Evolutionary conservation across 1,140 invertebrate species (phyloP).

Genomic region (Coenobita brevimanus): DNA sequence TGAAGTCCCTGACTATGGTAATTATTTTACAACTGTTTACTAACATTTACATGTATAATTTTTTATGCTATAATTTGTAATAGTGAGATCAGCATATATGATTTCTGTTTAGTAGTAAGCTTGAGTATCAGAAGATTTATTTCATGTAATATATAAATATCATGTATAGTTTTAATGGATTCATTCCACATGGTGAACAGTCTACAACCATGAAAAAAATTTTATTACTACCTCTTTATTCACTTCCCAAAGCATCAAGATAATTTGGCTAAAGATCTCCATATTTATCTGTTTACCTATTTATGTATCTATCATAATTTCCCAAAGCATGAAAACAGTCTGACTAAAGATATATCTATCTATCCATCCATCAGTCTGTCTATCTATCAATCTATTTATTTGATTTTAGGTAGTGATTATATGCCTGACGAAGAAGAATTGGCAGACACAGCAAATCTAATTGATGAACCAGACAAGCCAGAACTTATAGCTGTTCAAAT

Average conservation of each 20-base stretch:
- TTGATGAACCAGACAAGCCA: constrained; percentile 32
- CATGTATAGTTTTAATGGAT: background rate
- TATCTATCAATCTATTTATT: no score
- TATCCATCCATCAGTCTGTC: background rate
- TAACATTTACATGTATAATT: background rate
- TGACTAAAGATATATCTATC: no score
- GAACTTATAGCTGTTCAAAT: background rate
- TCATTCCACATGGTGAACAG: no score
- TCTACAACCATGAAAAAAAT: no score
- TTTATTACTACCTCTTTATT: no score
- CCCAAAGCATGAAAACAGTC: no score
- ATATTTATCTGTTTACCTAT: background rate
- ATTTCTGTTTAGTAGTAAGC: background rate
- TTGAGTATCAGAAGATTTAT: background rate
- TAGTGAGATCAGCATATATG: no score
- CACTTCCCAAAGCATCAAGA: no score
- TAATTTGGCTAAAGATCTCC: background rate
- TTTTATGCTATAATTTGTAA: no score
- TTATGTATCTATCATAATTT: no score
- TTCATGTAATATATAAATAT: background rate
- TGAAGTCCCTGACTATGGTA: background rate
- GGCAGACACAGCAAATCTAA: background rate
- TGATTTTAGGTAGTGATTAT: constrained; percentile 27
- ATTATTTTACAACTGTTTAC: background rate
- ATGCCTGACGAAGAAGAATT: constrained; percentile 24